Conservation (phyloP, 2,113 vertebrate species). For the human region DNA sequence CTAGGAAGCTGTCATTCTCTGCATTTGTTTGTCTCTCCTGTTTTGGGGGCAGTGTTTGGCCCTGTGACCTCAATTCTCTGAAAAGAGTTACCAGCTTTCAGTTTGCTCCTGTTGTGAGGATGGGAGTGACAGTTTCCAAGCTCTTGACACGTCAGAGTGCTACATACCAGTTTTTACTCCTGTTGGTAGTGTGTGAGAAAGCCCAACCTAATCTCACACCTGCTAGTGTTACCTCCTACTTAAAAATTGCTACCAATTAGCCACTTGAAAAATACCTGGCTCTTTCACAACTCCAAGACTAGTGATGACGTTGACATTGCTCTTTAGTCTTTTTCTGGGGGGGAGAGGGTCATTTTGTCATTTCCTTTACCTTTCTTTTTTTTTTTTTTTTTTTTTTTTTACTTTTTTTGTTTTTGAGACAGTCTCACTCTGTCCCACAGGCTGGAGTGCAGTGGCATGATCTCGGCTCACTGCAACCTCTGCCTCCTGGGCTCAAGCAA, state of each 20-base stretch:
- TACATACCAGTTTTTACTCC: background rate
- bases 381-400: background rate
- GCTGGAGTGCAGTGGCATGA: too few species aligned
- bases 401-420: too few species aligned
- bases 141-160: background rate
- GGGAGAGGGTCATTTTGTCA: too few species aligned
- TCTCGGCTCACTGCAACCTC: too few species aligned
- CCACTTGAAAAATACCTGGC: background rate
- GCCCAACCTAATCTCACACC: background rate
- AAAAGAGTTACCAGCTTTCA: background rate
- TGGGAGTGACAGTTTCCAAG: too few species aligned
- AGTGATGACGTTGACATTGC: background rate
- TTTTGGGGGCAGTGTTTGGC: background rate
- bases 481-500: too few species aligned
- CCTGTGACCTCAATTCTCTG: background rate
- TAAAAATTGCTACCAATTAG: background rate
- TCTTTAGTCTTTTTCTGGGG: too few species aligned
- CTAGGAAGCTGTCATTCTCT: background rate
- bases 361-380: background rate
- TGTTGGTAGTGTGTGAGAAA: background rate
- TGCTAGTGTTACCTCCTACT: background rate
- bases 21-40: background rate
- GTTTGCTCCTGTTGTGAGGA: background rate
- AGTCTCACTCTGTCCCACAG: too few species aligned
- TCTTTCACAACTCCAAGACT: background rate